Evolutionary conservation across 2,797 vertebrate species (phyloP).

Genomic region (Propithecus deckenii): DNA sequence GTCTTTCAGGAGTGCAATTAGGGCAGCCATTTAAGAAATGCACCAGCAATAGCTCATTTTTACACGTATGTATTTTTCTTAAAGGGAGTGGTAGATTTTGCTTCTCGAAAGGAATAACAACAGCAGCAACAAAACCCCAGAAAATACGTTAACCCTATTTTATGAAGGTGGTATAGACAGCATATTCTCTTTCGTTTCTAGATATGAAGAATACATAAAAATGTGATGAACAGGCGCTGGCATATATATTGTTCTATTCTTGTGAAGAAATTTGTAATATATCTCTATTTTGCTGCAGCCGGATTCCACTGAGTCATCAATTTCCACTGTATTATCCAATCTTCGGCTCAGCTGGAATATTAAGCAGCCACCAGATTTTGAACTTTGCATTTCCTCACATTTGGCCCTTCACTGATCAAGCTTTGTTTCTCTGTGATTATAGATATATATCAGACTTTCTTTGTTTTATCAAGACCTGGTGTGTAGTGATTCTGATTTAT

Average conservation of each 20-base stretch:
- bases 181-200: constrained; percentile 65
- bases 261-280: constrained; percentile 53
- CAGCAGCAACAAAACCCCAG: background rate
- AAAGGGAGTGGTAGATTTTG: background rate
- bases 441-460: constrained; percentile 84
- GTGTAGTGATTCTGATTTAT: constrained; percentile 84
- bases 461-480: constrained; percentile 85
- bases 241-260: constrained; percentile 45
- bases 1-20: constrained; percentile 4
- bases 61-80: constrained; percentile 11
- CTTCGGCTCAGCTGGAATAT: constrained; percentile 43
- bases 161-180: constrained; percentile 46
- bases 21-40: background rate
- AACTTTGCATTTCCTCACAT: constrained; percentile 65
- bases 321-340: constrained; percentile 57
- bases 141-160: constrained; percentile 44
- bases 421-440: constrained; percentile 77
- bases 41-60: background rate
- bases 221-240: constrained; percentile 67
- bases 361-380: constrained; percentile 65
- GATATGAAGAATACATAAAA: constrained; percentile 65
- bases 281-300: constrained; percentile 53
- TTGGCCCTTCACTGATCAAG: constrained; percentile 62
- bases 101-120: constrained; percentile 33
- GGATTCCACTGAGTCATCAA: constrained; percentile 60